Conservation (phyloP, 2,113 vertebrate species). For the Pseudois nayaur region DNA sequence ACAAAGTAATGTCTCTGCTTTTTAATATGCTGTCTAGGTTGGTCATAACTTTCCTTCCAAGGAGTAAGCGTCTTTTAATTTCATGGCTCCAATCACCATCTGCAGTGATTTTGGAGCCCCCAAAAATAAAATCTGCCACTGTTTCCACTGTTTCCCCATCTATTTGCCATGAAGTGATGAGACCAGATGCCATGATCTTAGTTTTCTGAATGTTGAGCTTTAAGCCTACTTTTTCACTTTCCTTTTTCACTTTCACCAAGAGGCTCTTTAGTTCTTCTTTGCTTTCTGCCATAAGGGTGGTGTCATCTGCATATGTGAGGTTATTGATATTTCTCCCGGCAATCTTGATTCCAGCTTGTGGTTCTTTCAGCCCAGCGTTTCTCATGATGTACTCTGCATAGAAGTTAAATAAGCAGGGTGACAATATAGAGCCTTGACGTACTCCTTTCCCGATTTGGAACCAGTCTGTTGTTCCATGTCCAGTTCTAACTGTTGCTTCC, state of each 20-base stretch:
- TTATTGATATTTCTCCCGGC: not conserved
- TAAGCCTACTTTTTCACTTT: not conserved
- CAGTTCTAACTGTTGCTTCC: not conserved
- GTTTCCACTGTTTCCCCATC: not conserved
- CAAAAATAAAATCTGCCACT: not conserved
- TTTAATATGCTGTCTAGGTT: not conserved
- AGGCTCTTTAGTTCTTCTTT: not conserved
- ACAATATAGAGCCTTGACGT: not conserved
- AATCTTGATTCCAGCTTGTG: not conserved
- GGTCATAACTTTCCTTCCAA: not conserved
- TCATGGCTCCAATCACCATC: not conserved
- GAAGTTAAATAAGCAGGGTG: not conserved
- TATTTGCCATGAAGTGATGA: not conserved
- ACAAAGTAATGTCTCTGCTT: not conserved
- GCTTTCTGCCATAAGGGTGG: not conserved
- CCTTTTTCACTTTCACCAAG: not conserved
- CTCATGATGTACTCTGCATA: not conserved
- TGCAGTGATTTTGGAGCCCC: not conserved
- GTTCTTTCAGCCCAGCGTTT: fast-evolving
- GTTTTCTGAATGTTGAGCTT: not conserved
- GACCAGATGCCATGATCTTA: not conserved
- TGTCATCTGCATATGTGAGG: not conserved
- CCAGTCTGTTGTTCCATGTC: not conserved
- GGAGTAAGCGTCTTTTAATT: not conserved
- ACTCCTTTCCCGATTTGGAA: not conserved